A percentile compares a stretch with the other conserved stretches of the same genome.
Conservation (phyloP, 2,888 invertebrate genomes). For the Tinea trinotella region DNA sequence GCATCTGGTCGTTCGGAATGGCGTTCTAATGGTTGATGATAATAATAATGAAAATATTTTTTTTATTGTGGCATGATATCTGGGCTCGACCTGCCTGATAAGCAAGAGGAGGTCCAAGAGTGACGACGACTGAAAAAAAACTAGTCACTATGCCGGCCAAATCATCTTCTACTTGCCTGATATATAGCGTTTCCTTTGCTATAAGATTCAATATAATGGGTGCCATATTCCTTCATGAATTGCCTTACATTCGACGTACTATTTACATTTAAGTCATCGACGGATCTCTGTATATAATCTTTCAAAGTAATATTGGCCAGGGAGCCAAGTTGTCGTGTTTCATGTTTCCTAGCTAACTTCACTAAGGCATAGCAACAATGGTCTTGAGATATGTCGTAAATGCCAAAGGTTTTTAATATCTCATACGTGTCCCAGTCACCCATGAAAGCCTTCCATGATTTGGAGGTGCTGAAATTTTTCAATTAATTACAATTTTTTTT, state of each 20-base stretch:
- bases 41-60: no score
- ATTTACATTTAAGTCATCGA: slow-evolving; percentile 75
- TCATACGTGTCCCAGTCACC: slow-evolving; percentile 88
- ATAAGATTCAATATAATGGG: slow-evolving; percentile 89
- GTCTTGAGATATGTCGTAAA: slow-evolving; percentile 76
- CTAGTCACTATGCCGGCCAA: no score
- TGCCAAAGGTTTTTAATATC: slow-evolving; percentile 85
- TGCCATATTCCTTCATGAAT: slow-evolving; percentile 88
- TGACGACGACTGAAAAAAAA: no score
- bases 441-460: slow-evolving; percentile 90
- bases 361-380: slow-evolving; percentile 83
- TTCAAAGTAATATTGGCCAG: slow-evolving; percentile 73
- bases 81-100: no score
- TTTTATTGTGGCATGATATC: no score
- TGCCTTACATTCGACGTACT: slow-evolving; percentile 80
- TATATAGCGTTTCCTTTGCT: slow-evolving; percentile 90
- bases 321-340: slow-evolving; percentile 74
- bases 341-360: slow-evolving; percentile 77
- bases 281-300: slow-evolving; percentile 76
- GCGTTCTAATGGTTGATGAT: no score
- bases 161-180: slow-evolving; percentile 82
- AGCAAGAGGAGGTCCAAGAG: no score
- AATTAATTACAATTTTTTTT: background rate
- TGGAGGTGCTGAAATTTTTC: slow-evolving; percentile 61
- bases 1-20: no score